A percentile compares a stretch with the other conserved stretches of the same genome.
phyloP scores from a whole-genome alignment of 2,113 vertebrate species.

The Mionectes macconnelli region DNA sequence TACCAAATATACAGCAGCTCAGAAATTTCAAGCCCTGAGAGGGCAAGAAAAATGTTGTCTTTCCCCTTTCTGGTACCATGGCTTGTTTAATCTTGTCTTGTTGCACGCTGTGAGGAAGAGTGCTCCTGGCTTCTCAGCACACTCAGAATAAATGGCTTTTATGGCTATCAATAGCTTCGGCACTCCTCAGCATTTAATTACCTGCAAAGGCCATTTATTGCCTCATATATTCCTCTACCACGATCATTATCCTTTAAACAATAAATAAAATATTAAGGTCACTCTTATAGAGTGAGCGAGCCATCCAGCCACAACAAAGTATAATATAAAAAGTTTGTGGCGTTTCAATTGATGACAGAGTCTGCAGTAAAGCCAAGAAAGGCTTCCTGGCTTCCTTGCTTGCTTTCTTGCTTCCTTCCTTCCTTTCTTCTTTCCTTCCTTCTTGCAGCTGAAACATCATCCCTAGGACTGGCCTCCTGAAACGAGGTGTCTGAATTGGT shows the following conservation, averaged over 20 bases:
- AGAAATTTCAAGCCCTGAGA: conserved; percentile 30
- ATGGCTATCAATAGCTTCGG: conserved; percentile 44
- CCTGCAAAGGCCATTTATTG: conserved; percentile 69
- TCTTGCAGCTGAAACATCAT: background rate
- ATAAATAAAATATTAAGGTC: conserved; percentile 73
- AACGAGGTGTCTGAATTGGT: fast-evolving
- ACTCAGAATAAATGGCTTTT: conserved; percentile 62
- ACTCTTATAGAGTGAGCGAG: conserved; percentile 39
- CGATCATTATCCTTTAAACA: conserved; percentile 68
- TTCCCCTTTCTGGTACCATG: background rate
- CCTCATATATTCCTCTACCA: conserved; percentile 65
- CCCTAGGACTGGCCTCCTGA: background rate
- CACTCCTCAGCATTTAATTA: conserved; percentile 69
- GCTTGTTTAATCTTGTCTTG: conserved; percentile 51
- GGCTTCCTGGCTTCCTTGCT: background rate
- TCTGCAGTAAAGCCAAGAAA: background rate
- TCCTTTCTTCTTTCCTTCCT: background rate
- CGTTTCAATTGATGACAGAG: background rate
- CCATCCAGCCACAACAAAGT: conserved; percentile 35
- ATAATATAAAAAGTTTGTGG: conserved; percentile 32
- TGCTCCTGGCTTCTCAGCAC: conserved; percentile 7
- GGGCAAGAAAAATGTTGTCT: conserved; percentile 37
- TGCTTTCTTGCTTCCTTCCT: background rate
- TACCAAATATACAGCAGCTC: conserved; percentile 14
- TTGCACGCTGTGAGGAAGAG: conserved; percentile 7